Evolutionary conservation across 1,140 invertebrate species (phyloP).

Genomic region (Vanessa atalanta): DNA sequence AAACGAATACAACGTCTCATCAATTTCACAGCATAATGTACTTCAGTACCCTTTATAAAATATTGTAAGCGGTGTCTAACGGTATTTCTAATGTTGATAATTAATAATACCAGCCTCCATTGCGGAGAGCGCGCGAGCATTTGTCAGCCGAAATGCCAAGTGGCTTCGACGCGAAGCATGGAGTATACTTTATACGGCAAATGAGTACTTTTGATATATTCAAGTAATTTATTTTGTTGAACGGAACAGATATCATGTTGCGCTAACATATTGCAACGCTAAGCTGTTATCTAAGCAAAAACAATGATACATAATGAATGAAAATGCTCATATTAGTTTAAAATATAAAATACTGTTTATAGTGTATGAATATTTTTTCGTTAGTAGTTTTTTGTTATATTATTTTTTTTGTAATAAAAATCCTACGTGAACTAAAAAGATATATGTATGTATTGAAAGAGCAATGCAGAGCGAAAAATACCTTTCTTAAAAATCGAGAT

Average conservation of each 20-base stretch:
- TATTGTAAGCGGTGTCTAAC: constrained; percentile 27
- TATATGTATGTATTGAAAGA: neutral
- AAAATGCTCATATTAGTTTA: too few relatives aligned
- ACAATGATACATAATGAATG: too few relatives aligned
- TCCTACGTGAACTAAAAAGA: neutral
- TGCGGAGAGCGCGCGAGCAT: constrained; percentile 52
- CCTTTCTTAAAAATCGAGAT: constrained; percentile 23
- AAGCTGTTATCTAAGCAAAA: too few relatives aligned
- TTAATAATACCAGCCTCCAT: constrained; percentile 45
- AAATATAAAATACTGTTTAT: too few relatives aligned
- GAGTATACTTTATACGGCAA: constrained; percentile 44
- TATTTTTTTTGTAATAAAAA: too few relatives aligned
- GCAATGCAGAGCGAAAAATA: constrained; percentile 8
- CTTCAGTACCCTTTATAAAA: constrained; percentile 7
- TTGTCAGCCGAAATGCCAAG: constrained; percentile 75
- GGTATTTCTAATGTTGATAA: constrained; percentile 28
- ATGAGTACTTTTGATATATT: constrained; percentile 48
- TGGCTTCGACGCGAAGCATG: constrained; percentile 66
- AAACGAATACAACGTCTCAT: constrained; percentile 16
- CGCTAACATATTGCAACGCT: neutral
- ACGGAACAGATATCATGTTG: neutral
- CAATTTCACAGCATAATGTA: constrained; percentile 19
- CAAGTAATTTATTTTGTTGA: neutral
- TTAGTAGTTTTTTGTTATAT: too few relatives aligned
- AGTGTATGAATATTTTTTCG: neutral